Evolutionary conservation across 2,888 invertebrate species (phyloP).

Genomic region (Norana najaformis): DNA sequence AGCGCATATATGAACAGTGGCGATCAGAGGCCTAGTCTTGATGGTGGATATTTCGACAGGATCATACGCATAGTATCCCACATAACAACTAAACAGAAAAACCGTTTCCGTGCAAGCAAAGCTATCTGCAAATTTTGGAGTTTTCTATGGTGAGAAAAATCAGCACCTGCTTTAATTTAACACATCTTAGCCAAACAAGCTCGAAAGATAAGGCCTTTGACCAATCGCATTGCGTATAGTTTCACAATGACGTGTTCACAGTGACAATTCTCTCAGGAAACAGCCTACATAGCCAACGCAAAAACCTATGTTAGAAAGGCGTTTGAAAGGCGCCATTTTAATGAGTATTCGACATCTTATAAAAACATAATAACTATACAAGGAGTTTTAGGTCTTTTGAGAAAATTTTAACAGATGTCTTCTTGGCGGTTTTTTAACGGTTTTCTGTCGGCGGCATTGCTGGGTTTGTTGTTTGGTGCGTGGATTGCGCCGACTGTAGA

Average conservation of each 20-base stretch:
- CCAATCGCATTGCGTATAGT: background rate
- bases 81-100: too few species aligned
- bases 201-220: constrained; percentile 10
- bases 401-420: background rate
- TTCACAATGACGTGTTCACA: constrained; percentile 10
- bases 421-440: background rate
- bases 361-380: background rate
- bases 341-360: background rate
- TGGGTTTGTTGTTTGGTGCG: background rate
- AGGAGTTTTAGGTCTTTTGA: background rate
- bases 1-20: too few species aligned
- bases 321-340: background rate
- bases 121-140: background rate
- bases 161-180: background rate
- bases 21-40: too few species aligned
- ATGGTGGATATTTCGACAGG: too few species aligned
- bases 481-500: background rate
- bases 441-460: background rate
- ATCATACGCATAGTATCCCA: background rate
- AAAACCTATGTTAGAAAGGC: background rate
- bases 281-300: background rate
- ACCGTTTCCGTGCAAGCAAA: too few species aligned
- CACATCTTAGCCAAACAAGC: background rate
- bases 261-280: background rate
- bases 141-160: background rate